Evolutionary conservation across 2,113 vertebrate genomes (phyloP).

Genomic region (Aleadryas rufinucha): DNA sequence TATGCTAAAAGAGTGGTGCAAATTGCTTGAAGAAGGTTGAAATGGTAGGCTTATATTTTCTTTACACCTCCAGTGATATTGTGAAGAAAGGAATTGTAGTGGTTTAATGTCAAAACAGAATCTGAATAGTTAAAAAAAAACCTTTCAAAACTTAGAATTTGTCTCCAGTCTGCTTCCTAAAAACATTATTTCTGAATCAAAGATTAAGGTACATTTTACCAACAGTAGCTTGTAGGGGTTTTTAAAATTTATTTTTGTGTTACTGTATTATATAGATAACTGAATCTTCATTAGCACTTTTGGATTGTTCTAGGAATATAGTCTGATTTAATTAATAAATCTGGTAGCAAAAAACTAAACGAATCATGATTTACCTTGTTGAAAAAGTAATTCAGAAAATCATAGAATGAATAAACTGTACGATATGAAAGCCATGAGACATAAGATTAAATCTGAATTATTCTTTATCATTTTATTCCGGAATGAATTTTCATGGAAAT

Average conservation of each 20-base stretch:
- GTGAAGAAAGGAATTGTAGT: background rate
- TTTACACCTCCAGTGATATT: background rate
- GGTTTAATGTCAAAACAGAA: background rate
- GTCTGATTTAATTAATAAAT: background rate
- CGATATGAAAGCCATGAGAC: background rate
- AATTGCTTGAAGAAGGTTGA: background rate
- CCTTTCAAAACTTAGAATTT: background rate
- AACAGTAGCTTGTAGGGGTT: background rate
- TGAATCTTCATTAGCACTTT: background rate
- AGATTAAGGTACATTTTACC: background rate
- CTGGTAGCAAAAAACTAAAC: background rate
- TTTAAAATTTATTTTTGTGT: background rate
- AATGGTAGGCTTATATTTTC: background rate
- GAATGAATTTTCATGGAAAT: background rate
- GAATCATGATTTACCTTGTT: background rate
- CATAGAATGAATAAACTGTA: background rate
- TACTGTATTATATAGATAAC: background rate
- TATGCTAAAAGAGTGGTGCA: background rate
- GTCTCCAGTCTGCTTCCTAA: background rate
- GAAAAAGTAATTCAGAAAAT: background rate
- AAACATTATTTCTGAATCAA: background rate
- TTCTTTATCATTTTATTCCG: background rate
- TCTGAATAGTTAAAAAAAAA: background rate
- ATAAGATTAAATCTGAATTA: background rate
- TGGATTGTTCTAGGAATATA: background rate